These are phyloP conservation scores for Ctenodactylus gundi DNA, from an alignment of 2,113 vertebrate species.

Conservation along the genomic window DNA sequence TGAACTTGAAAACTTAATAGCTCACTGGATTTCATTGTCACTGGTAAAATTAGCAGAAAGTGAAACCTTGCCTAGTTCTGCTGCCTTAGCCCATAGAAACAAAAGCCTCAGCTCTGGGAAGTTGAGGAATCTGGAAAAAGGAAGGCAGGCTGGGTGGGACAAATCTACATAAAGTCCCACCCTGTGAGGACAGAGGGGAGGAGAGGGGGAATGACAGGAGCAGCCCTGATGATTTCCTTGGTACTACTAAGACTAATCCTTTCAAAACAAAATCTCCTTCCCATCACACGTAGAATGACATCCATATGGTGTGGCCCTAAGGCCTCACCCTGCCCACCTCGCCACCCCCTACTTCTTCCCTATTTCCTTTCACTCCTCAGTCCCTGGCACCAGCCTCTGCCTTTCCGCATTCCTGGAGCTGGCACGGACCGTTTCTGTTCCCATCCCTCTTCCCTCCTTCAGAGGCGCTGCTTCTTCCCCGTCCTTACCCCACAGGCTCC, in stretches of 20 bases:
- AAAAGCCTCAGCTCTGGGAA: neutral
- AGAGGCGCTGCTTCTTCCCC: too few species aligned
- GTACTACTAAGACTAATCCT: neutral
- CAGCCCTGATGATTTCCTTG: neutral
- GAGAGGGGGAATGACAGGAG: neutral
- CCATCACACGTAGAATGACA: neutral
- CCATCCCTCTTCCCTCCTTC: neutral
- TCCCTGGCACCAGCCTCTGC: neutral
- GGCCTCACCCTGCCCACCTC: neutral
- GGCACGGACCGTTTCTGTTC: neutral
- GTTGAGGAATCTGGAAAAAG: neutral
- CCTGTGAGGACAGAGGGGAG: neutral
- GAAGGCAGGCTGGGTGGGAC: neutral
- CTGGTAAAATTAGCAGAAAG: neutral
- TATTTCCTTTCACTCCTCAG: neutral
- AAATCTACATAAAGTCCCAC: neutral
- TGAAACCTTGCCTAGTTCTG: conserved; percentile 5
- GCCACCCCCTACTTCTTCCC: neutral
- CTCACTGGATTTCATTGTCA: neutral
- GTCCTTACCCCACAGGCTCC: neutral
- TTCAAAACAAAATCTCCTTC: neutral
- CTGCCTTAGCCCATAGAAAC: neutral
- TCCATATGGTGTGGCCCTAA: neutral
- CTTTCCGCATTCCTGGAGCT: neutral
- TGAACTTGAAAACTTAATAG: conserved; percentile 13